These are phyloP conservation scores for Poecilia picta DNA, from an alignment of 2,797 vertebrate genomes.

Conservation along the genomic window DNA sequence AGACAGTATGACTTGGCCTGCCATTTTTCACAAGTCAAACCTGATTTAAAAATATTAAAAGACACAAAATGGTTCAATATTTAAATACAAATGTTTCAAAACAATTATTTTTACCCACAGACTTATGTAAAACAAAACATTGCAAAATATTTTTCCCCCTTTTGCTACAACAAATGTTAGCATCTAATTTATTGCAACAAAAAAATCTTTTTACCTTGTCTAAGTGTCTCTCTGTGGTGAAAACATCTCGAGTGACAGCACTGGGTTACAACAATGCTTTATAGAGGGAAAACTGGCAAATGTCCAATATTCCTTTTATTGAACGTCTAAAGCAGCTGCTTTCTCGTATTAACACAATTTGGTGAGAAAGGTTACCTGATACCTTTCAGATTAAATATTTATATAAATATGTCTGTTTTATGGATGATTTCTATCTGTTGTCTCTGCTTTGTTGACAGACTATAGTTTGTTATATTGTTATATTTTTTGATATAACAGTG, in stretches of 20 bases:
- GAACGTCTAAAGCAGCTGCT: neutral
- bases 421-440: neutral
- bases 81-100: neutral
- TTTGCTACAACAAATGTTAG: neutral
- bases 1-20: neutral
- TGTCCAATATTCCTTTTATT: neutral
- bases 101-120: neutral
- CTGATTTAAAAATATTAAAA: neutral
- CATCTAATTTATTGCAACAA: neutral
- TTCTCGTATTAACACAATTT: neutral
- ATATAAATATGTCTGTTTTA: neutral
- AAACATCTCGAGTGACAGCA: neutral
- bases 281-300: neutral
- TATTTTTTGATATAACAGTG: too few species aligned
- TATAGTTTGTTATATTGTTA: too few species aligned
- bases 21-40: neutral
- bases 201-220: conserved; percentile 1
- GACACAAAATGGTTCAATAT: neutral
- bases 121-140: neutral
- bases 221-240: neutral
- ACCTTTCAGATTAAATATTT: neutral
- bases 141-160: neutral
- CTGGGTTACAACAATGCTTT: neutral
- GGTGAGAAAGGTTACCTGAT: neutral
- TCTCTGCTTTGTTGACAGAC: too few species aligned